Conservation (phyloP, 2,113 vertebrate species). For the Dasyurus viverrinus region DNA sequence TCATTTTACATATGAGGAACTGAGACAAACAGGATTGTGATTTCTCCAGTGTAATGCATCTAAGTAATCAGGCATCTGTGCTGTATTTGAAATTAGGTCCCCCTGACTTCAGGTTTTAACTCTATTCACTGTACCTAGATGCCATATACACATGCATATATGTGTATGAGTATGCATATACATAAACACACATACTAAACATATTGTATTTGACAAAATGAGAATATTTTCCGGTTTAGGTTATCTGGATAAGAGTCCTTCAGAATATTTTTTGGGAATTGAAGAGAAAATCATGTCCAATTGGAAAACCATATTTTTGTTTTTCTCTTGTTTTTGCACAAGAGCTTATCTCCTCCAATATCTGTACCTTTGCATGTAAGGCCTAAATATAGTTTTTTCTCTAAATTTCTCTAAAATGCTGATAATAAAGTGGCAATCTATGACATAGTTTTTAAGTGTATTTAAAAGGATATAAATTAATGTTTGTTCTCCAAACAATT, state of each 20-base stretch:
- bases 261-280: not conserved
- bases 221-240: not conserved
- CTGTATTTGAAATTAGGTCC: not conserved
- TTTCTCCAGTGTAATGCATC: not conserved
- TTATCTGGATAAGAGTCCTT: not conserved
- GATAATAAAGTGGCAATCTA: not conserved
- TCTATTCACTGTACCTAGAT: not conserved
- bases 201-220: not conserved
- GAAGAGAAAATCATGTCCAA: not conserved
- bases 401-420: not conserved
- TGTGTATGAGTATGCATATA: too few species aligned
- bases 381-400: not conserved
- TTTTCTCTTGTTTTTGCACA: not conserved
- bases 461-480: not conserved
- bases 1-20: too few species aligned
- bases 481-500: not conserved
- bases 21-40: not conserved
- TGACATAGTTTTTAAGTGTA: not conserved
- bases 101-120: not conserved
- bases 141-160: too few species aligned
- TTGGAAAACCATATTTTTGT: not conserved
- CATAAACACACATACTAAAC: too few species aligned
- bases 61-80: not conserved
- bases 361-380: not conserved
- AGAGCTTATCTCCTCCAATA: not conserved